A percentile compares a stretch with the other conserved stretches of the same genome.
phyloP scores from a whole-genome alignment of 2,888 invertebrate genomes.

The Trissonchulus sp. region DNA sequence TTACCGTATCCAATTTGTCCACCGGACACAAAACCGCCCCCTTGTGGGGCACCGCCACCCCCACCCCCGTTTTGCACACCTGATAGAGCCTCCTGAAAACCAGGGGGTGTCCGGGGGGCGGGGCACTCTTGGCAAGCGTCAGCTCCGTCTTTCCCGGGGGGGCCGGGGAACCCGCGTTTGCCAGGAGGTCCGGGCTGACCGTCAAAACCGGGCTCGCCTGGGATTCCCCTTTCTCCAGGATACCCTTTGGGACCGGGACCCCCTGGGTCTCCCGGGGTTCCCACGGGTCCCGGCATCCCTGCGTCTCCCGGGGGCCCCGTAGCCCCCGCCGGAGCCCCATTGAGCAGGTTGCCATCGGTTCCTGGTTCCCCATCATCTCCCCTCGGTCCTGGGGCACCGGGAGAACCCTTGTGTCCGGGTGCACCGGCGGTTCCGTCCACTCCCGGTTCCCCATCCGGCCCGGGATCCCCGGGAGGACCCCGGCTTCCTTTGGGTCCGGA shows the following conservation, averaged over 20 bases:
- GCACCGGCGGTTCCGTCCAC: not conserved
- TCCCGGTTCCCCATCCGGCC: not conserved
- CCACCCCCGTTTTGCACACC: no score
- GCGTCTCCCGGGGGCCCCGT: not conserved
- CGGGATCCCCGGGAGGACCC: not conserved
- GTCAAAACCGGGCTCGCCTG: not conserved
- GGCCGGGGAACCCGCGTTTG: not conserved
- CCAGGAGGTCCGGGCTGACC: not conserved
- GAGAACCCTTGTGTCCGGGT: not conserved
- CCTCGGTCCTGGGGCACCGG: not conserved
- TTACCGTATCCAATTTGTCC: no score
- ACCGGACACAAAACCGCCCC: no score
- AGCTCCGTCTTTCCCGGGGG: not conserved
- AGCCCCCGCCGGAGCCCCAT: not conserved
- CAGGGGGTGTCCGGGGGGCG: not conserved
- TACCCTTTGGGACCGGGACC: not conserved
- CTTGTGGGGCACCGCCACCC: no score
- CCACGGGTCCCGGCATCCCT: not conserved
- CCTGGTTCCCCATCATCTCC: not conserved
- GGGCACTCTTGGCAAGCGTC: not conserved
- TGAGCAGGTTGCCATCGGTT: not conserved
- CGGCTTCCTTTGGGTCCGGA: not conserved
- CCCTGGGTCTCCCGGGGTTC: not conserved
- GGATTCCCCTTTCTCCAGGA: not conserved
- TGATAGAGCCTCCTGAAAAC: no score